phyloP scores from a whole-genome alignment of 2,797 vertebrate species.

The Clarias platycephalus region DNA sequence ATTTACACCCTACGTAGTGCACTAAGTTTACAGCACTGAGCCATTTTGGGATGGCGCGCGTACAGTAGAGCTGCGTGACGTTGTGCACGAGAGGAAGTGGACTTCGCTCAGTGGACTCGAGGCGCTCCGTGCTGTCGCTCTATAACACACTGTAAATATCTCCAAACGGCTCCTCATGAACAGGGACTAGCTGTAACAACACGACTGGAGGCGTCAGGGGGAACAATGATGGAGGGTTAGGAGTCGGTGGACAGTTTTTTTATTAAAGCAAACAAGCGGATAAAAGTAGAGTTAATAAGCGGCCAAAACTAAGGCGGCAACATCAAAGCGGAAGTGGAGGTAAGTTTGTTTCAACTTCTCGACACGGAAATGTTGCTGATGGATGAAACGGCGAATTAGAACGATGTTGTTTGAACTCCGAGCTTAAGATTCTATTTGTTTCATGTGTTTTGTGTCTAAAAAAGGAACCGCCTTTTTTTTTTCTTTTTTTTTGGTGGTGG shows the following conservation, averaged over 20 bases:
- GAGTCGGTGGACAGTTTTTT: no score
- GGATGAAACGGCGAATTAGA: not conserved
- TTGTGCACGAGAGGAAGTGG: conserved; percentile 57
- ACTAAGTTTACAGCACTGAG: not conserved
- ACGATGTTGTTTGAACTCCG: not conserved
- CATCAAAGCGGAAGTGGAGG: conserved; percentile 80
- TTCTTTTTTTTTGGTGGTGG: not conserved
- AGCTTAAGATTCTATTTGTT: not conserved
- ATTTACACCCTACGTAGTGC: conserved; percentile 3
- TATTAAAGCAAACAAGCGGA: not conserved
- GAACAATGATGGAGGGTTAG: conserved; percentile 62
- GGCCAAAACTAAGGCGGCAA: conserved; percentile 26
- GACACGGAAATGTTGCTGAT: not conserved
- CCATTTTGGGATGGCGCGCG: not conserved
- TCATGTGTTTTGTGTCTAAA: not conserved
- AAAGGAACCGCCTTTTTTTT: conserved; percentile 14
- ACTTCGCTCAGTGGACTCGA: conserved; percentile 63
- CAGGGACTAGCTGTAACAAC: conserved; percentile 1
- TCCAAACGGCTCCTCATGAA: conserved; percentile 48
- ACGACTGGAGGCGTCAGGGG: not conserved
- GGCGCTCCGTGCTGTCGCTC: conserved; percentile 70
- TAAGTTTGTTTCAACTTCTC: conserved; percentile 67
- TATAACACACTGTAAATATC: conserved; percentile 57
- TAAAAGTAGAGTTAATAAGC: not conserved
- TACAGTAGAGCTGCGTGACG: conserved; percentile 44